Base-by-base conservation (phyloP, 2,113 vertebrate species). In the Dipodomys merriami region DNA sequence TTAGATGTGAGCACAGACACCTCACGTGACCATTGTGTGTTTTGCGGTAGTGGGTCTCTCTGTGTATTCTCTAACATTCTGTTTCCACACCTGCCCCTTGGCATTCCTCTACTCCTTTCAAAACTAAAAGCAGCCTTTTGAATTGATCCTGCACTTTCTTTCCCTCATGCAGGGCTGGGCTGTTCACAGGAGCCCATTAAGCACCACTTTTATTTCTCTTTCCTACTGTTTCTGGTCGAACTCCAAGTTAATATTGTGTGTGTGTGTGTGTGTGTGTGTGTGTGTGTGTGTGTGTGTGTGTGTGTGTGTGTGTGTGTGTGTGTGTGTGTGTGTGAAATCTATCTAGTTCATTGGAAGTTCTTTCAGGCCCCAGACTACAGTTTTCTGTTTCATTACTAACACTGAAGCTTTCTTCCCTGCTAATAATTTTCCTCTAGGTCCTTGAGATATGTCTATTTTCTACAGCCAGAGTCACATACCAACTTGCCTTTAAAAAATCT, bases 191-290 rank as follows among this genome's bases (percentile, higher is more conserved):
- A 35, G 44, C 71, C 74, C 57, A 11, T 80, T 80, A 94, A 53
- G 35, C n/a, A 30, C 49, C 19, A 33, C 69, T 86, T 94, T 94
- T 62, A 83, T 94, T 88, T 95, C n/a, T 93, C 80, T 83, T 86
- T 69, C 94, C 80, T 73, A 85, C 86, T 92, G 94, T 94, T 96
- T 94, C 44, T 67, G 53, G 79, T 91, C 86, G 60, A 71, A 83
- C 64, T 88, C 77, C 53, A 95, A 92, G 88, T 85, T 79, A 89
- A 27, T 73, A 49, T 7, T 60, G 57, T 62, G 73, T 25, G 29
- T 57, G 53, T 57, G 49, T 53, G 49, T 53, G 49, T 53, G 49
- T 53, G 49, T 53, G 49, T 53, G 49, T 53, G 49, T 53, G 49
- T 53, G 49, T 53, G 49, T 53, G 49, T 53, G 49, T 53, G 49